Evolutionary conservation across 2,888 invertebrate genomes (phyloP), one percentile per base, ranked within the genome.

Genomic region (Scaptomyza cyrtandrae): DNA sequence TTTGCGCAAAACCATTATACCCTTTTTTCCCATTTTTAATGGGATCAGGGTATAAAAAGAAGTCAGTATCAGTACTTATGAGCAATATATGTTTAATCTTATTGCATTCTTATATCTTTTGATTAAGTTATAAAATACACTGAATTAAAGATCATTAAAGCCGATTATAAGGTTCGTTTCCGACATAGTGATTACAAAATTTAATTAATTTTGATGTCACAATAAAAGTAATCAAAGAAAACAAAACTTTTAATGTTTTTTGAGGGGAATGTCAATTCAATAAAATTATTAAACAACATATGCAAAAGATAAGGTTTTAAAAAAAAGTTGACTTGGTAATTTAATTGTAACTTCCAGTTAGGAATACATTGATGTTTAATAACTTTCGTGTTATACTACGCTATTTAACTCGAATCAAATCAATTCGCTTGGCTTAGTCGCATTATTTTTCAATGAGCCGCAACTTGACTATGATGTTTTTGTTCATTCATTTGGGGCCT

Each of bases 61-160:
- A 19, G 7, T 7, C 37, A 39, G 16, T 62, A 13, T 14, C 29
- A 44, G 29, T 11, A 39, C 35, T 33, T 35, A 1, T 35, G 2
- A 11, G 5, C 31, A n/a, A 10, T 27, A 9, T 31, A 6, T 52
- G 10, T 39, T 37, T 39, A 39, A 37, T 11, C 37, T n/a, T 2
- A 44, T 14, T 62, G 29, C 49, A 43, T 35, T 49, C 16, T 39
- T 62, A 14, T 63, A 16, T 16, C 27, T 27, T 59, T 60, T 31
- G 19, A 60, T 37, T 37, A 29, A 13, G 14, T 39, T n/a, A 11
- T 39, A 31, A 19, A 50, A 55, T 29, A 45, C 52, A 71, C 16
- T 37, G 46, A 63, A 16, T 44, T 27, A 41, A 67, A 67, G 66
- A 68, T 58, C 16, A 33, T 33, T 6, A 64, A 6, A 24, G 3